Evolutionary conservation across 2,113 vertebrate species (phyloP).

Genomic region (Microcebus griseorufus): DNA sequence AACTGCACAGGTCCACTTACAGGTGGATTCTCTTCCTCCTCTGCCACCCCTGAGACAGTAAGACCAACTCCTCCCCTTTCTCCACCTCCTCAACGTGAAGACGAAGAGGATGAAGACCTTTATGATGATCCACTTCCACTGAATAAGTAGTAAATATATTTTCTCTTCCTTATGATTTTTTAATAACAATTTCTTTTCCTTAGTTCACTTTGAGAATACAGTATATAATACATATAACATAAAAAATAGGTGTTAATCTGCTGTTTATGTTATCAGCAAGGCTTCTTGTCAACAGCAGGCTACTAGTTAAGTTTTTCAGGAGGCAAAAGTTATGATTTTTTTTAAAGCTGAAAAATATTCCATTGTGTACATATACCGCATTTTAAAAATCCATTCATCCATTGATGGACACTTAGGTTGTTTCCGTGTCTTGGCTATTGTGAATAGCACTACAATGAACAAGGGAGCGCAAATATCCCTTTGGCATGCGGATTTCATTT

Average conservation of each 20-base stretch:
- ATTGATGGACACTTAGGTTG: not conserved
- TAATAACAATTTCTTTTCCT: not conserved
- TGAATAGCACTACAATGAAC: not conserved
- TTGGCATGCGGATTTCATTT: not conserved
- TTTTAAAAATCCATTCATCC: not conserved
- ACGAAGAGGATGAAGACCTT: not conserved
- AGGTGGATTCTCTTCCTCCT: not conserved
- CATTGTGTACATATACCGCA: not conserved
- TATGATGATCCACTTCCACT: not conserved
- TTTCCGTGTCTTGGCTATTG: not conserved
- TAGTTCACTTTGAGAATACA: too few species aligned
- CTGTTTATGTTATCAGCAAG: not conserved
- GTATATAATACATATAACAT: not conserved
- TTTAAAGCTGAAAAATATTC: not conserved
- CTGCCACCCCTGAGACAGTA: not conserved
- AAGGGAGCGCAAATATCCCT: not conserved
- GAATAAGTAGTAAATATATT: not conserved
- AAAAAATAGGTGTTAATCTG: not conserved
- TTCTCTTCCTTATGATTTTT: not conserved
- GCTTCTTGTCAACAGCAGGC: not conserved
- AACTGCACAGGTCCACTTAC: not conserved
- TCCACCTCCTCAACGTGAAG: not conserved
- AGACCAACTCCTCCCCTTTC: not conserved
- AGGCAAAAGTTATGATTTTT: not conserved
- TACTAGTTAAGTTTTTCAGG: not conserved